Conservation (phyloP, 2,113 vertebrate genomes). For the Cromileptes altivelis region DNA sequence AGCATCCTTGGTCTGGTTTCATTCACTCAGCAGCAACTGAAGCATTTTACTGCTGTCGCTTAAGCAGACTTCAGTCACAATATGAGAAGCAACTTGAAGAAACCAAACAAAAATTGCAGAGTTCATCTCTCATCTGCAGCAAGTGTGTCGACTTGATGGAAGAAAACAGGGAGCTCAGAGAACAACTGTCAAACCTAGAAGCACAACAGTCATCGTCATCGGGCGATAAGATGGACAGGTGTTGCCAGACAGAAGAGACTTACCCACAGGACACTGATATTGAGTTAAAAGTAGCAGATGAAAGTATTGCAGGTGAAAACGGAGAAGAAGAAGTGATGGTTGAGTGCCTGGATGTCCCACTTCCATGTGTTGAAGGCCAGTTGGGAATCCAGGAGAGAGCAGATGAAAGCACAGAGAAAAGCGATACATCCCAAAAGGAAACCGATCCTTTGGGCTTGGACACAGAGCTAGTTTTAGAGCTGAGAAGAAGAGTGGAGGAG, state of each 20-base stretch:
- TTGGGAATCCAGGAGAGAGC: neutral
- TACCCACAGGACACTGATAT: neutral
- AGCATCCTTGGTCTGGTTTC: neutral
- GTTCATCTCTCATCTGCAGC: constrained; percentile 30
- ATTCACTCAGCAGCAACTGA: constrained; percentile 65
- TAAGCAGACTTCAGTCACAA: constrained; percentile 25
- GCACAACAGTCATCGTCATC: accelerated
- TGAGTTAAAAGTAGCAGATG: neutral
- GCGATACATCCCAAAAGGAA: neutral
- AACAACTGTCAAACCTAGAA: neutral
- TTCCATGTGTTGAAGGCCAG: neutral
- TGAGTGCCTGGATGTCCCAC: neutral
- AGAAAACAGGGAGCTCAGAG: constrained; percentile 34
- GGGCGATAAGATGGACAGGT: neutral
- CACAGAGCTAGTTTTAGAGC: neutral
- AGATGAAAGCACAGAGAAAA: neutral
- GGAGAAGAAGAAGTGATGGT: neutral
- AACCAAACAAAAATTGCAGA: constrained; percentile 1
- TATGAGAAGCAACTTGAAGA: constrained; percentile 1
- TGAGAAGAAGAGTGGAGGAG: constrained; percentile 58
- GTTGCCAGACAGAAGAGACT: constrained; percentile 39
- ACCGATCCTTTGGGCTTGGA: neutral
- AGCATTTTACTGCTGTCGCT: constrained; percentile 48
- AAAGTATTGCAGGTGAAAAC: neutral
- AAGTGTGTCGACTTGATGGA: constrained; percentile 18